A percentile compares a stretch with the other conserved stretches of the same genome.
Evolutionary conservation across 2,113 vertebrate species (phyloP).

Genomic region (Chloebia gouldiae): DNA sequence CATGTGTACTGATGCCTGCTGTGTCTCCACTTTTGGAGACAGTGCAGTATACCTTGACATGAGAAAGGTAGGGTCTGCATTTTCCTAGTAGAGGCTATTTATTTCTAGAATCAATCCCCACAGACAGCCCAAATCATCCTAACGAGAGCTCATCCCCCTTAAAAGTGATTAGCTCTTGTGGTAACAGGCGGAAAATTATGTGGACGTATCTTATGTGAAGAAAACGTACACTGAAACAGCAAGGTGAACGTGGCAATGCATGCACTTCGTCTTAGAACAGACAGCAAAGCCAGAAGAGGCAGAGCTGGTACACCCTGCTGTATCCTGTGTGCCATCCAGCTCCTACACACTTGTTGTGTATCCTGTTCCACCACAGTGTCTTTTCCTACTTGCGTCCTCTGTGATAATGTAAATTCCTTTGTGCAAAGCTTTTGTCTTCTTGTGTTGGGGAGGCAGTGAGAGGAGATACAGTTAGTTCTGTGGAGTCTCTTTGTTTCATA

Average conservation of each 20-base stretch:
- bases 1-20: neutral
- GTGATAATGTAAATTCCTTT: neutral
- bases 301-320: neutral
- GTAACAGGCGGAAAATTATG: neutral
- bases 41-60: neutral
- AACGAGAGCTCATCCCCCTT: neutral
- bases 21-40: neutral
- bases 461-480: neutral
- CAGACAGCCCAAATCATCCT: neutral
- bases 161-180: neutral
- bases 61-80: neutral
- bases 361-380: neutral
- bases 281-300: neutral
- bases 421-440: neutral
- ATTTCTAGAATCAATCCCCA: neutral
- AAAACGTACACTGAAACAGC: neutral
- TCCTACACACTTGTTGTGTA: neutral
- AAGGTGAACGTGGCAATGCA: neutral
- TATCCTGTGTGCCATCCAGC: neutral
- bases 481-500: neutral
- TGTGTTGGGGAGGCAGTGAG: neutral
- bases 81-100: neutral
- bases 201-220: neutral
- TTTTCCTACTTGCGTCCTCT: neutral
- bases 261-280: neutral